Percentiles rank a stretch among this genome's conserved stretches.
Evolutionary conservation across 1,140 invertebrate species (phyloP).

Genomic region (Cherax quadricarinatus): DNA sequence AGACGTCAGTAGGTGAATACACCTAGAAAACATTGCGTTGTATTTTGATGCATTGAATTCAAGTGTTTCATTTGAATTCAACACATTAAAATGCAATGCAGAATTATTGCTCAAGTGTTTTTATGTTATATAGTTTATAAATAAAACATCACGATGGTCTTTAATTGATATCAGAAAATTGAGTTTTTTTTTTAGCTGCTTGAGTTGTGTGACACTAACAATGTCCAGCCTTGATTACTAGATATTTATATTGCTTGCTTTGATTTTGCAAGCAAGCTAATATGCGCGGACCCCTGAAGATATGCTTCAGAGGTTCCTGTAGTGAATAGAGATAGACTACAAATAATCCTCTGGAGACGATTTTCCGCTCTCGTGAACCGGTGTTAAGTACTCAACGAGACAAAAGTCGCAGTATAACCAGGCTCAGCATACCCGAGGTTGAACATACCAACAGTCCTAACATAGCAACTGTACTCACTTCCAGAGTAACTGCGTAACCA

Average conservation of each 20-base stretch:
- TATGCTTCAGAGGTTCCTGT: too few species aligned
- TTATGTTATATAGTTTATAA: not conserved
- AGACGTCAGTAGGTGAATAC: too few species aligned
- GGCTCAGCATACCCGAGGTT: not conserved
- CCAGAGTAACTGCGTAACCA: not conserved
- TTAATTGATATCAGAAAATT: not conserved
- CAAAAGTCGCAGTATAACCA: not conserved
- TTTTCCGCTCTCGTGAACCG: not conserved
- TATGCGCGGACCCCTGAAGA: not conserved
- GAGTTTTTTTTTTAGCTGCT: not conserved
- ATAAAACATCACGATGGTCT: not conserved
- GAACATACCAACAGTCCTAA: not conserved
- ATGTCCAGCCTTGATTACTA: not conserved
- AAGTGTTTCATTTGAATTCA: too few species aligned
- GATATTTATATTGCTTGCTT: not conserved
- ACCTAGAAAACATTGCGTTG: too few species aligned
- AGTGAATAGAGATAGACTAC: not conserved
- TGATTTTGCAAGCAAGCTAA: not conserved
- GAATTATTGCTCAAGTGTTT: not conserved
- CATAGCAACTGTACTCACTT: not conserved
- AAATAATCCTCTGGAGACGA: not conserved
- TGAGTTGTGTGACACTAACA: not conserved
- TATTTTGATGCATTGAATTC: too few species aligned
- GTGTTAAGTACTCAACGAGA: not conserved
- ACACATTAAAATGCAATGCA: too few species aligned